phyloP scores from a whole-genome alignment of 2,797 vertebrate genomes.

The Peromyscus melanophrys region DNA sequence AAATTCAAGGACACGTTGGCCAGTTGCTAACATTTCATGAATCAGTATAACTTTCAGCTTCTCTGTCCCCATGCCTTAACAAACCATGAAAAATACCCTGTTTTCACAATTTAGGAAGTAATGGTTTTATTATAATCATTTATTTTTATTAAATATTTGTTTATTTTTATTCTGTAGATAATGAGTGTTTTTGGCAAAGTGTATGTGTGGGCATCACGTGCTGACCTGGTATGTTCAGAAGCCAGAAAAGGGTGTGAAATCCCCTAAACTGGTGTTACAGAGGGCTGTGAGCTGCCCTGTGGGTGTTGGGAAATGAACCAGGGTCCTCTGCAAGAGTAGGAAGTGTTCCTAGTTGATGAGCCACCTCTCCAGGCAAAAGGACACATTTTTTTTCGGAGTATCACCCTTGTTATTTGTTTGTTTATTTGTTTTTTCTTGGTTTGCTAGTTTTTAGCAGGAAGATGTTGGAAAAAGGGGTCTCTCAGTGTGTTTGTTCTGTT shows the following conservation, averaged over 20 bases:
- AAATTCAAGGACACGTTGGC: slow-evolving; percentile 52
- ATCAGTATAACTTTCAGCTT: slow-evolving; percentile 9
- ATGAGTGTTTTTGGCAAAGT: neutral
- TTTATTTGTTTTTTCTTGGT: neutral
- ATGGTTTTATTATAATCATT: neutral
- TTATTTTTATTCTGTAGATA: neutral
- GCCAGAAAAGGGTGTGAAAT: neutral
- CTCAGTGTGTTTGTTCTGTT: neutral
- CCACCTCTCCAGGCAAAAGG: neutral
- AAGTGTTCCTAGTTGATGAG: neutral
- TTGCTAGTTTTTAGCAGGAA: neutral
- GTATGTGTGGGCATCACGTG: neutral
- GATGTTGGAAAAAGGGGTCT: neutral
- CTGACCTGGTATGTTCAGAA: neutral
- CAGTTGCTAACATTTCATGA: slow-evolving; percentile 55
- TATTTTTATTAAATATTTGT: neutral
- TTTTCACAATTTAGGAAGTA: slow-evolving; percentile 49
- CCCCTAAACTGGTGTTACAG: neutral
- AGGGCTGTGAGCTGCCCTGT: neutral
- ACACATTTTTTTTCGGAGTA: neutral
- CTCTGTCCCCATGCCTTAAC: neutral
- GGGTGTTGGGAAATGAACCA: neutral
- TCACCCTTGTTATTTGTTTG: neutral
- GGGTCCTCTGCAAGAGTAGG: neutral
- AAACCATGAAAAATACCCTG: neutral